phyloP scores from a whole-genome alignment of 2,113 vertebrate species.

The Cariama cristata region DNA sequence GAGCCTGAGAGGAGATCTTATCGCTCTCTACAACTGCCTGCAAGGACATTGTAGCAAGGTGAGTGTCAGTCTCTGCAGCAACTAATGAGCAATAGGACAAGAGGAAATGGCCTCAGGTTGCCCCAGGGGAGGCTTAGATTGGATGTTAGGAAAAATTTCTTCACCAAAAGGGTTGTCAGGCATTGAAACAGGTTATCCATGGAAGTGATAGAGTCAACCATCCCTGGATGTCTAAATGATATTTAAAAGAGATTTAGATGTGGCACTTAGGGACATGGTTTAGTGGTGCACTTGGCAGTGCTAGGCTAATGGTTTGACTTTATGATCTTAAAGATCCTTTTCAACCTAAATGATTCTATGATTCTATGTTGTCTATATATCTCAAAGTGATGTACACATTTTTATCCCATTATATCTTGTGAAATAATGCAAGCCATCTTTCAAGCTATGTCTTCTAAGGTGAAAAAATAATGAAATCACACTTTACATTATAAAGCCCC shows the following conservation, averaged over 20 bases:
- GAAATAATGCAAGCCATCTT: neutral
- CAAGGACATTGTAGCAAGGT: neutral
- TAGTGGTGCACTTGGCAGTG: neutral
- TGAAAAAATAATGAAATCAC: slow-evolving; percentile 29
- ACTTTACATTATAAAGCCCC: neutral
- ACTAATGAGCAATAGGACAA: neutral
- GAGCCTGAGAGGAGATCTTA: neutral
- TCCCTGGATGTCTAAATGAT: too few species aligned
- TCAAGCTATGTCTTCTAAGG: neutral
- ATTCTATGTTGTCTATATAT: neutral
- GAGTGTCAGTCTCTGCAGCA: neutral
- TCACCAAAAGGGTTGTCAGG: fast-evolving
- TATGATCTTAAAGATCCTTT: neutral
- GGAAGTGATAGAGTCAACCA: neutral
- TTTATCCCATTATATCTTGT: neutral
- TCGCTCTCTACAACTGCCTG: neutral
- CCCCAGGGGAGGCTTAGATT: neutral
- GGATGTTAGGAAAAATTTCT: neutral
- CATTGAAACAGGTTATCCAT: neutral
- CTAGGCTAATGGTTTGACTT: neutral
- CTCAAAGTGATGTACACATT: neutral
- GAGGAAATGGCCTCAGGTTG: neutral
- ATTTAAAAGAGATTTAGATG: neutral
- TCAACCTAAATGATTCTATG: neutral
- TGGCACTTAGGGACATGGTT: neutral